Base-by-base conservation (phyloP, 1,140 invertebrate species). In the Drosophila pseudoananassae region DNA sequence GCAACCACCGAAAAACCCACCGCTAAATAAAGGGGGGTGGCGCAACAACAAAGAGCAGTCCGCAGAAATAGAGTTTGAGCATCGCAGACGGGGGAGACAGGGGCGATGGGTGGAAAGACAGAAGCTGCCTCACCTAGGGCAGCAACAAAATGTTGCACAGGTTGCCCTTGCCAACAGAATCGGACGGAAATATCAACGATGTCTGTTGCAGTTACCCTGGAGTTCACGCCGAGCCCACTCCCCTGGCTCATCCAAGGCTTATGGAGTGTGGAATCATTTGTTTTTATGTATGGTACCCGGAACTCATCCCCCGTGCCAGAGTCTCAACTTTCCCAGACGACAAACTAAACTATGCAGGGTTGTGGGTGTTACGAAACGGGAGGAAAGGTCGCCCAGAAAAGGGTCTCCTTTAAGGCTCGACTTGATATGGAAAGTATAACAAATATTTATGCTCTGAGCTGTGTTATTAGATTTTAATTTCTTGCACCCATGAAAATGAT, bases 401-500 rank as follows among this genome's bases (percentile, higher is more conserved):
- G 38, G 23, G 23, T 25, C 17, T 29, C 14, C 27, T 27, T 57
- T 27, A 40, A 50, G 63, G 29, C 63, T 66, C 60, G 64, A 45
- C 72, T 76, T 60, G 65, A 76, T 78, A 51, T 69, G 80, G 43
- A 87, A 87, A 88, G 83, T 72, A 87, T 82, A 87, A 82, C 83
- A 88, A 88, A 88, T 88, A 88, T 88, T 89, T 88, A 89, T 89
- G 84, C 84, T 79, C 56, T 83, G 83, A 88, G 76, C 84, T 88
- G 83, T 88, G 79, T 89, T 88, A 88, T 88, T 88, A 89, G 83
- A 88, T 89, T 88, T 88, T 88, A 88, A 88, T 88, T 88, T 88
- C 83, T 88, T 79, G 76, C 83, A 89, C 83, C 83, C 83, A 88
- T 78, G 70, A 70, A 49, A 78, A 82, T 72, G 72, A 50, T 61